phyloP scores from a whole-genome alignment of 2,797 vertebrate species.

The Anniella stebbinsi region DNA sequence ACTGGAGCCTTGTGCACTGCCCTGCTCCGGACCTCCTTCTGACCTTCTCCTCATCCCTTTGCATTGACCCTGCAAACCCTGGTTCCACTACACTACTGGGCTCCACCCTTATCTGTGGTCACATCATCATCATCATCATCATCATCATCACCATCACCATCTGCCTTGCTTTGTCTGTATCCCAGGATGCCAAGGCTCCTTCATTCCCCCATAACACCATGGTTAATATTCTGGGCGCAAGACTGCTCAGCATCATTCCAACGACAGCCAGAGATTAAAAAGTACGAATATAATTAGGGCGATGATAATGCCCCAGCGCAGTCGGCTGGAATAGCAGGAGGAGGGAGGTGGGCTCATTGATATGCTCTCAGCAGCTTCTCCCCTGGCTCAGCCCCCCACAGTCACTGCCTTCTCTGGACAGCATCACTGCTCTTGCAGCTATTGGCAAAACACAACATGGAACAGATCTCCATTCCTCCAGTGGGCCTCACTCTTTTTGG shows the following conservation, averaged over 20 bases:
- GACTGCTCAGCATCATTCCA: background rate
- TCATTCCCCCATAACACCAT: background rate
- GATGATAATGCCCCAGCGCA: conserved; percentile 36
- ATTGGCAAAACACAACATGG: background rate
- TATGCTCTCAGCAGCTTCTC: background rate
- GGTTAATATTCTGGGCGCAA: conserved; percentile 29
- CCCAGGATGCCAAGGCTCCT: background rate
- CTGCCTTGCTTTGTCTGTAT: background rate
- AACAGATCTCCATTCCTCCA: background rate
- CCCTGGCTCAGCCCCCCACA: conserved; percentile 9
- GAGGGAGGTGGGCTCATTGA: conserved; percentile 25
- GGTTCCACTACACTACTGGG: background rate
- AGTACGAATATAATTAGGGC: conserved; percentile 50
- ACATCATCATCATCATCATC: background rate
- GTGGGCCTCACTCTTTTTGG: background rate
- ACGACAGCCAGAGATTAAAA: conserved; percentile 54
- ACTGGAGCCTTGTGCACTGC: too few species aligned
- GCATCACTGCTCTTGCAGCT: conserved; percentile 21
- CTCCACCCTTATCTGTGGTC: background rate
- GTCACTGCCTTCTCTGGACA: conserved; percentile 10
- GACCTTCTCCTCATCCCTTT: too few species aligned
- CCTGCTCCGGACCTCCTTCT: too few species aligned
- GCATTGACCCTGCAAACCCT: too few species aligned
- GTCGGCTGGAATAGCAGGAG: conserved; percentile 25
- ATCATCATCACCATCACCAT: background rate